Base-by-base conservation (phyloP, 2,888 invertebrate genomes). In the Drosophila maculinotata region DNA sequence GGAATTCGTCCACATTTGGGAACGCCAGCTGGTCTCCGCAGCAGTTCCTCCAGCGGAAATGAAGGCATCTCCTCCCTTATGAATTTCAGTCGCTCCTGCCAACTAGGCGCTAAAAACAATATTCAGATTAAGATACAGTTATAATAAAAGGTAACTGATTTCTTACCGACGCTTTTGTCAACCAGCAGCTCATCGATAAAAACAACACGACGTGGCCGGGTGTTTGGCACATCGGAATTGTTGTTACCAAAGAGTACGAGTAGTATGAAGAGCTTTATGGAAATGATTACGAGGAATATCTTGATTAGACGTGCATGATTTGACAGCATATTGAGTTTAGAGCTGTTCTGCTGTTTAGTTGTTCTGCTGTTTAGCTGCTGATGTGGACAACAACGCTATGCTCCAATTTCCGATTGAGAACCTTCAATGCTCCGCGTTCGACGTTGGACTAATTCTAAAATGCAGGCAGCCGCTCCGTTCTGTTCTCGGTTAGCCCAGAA, bases 1-100 rank as follows among this genome's bases (percentile, higher is more conserved):
- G 97, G 97, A 0, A 69, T 52, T 2, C 6, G 17, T 1, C 49
- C 78, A 23, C 80, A 83, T 1, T n/a, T 28, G 3, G 48, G 30
- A 3, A 25, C 0, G 2, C 1, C 17, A 0, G 0, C 0, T 0
- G 57, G 42, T 6, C 66, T 33, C 0, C 12, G 15, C 0, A 36
- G 0, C 4, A 82, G 28, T 28, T 83, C 79, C 9, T 74, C 65
- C 3, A 85, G 42, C 0, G 83, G 83, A 36, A 82, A 74, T 12
- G 69, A 66, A 0, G 83, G 86, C 56, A 83, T 56, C 39, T 83
- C 83, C 20, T 74, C 38, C 1, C 60, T 49, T 6, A 83, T 83
- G 3, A 70, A 52, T 6, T 45, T 25, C 33, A 85, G 3, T 0
- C 59, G 63, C 25, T 80, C 23, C 35, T 66, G 14, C 54, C 57